phyloP scores from a whole-genome alignment of 35 echinoderm and acorn worm species.

The Ophioderma brevispina region DNA sequence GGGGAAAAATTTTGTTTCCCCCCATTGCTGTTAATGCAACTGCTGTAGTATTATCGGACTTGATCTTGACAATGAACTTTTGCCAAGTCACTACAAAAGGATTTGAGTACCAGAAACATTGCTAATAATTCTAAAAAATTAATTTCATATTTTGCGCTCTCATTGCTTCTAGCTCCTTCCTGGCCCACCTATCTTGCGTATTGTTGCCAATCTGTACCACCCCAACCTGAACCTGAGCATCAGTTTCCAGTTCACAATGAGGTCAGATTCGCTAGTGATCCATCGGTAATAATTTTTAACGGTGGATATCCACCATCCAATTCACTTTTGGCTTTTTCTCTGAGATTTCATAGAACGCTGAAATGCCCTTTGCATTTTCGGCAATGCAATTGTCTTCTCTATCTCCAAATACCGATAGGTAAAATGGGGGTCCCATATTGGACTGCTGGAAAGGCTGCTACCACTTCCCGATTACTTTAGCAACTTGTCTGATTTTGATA shows the following conservation, averaged over 20 bases:
- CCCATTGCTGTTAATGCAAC: constrained; percentile 39
- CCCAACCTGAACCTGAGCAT: constrained; percentile 57
- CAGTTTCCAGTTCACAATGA: constrained; percentile 19
- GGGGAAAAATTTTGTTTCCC: constrained; percentile 60
- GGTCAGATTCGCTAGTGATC: constrained; percentile 22
- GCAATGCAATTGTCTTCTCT: constrained; percentile 49
- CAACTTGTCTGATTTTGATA: neutral
- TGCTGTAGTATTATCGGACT: constrained; percentile 4
- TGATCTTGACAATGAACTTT: neutral
- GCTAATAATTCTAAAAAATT: constrained; percentile 48
- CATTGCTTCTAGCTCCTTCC: constrained; percentile 25
- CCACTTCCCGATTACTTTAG: constrained; percentile 63
- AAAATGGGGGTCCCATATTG: constrained; percentile 67
- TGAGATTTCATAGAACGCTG: constrained; percentile 42
- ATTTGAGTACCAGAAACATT: too few species aligned
- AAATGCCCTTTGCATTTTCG: constrained; percentile 62
- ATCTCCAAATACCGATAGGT: constrained; percentile 63
- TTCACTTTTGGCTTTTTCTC: constrained; percentile 50
- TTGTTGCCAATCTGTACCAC: constrained; percentile 58
- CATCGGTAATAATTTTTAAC: neutral
- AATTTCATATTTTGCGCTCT: constrained; percentile 13
- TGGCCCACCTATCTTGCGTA: constrained; percentile 29
- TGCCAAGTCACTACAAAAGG: too few species aligned
- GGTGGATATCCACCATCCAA: constrained; percentile 59
- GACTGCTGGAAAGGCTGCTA: constrained; percentile 53